Conservation (phyloP, 2,888 invertebrate species). For the Ischnura elegans region DNA sequence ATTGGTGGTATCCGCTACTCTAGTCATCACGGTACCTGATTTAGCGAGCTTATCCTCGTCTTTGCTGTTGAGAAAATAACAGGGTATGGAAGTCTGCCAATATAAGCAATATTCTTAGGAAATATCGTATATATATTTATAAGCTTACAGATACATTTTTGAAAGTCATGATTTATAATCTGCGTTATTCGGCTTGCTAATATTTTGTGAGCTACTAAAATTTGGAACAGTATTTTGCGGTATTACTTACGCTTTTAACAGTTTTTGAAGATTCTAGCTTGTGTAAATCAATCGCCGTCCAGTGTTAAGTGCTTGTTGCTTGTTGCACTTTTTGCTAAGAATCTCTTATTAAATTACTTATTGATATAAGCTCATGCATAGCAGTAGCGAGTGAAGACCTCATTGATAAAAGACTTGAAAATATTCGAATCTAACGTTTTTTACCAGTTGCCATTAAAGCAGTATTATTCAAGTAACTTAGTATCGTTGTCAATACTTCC, state of each 20-base stretch:
- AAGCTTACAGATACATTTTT: neutral
- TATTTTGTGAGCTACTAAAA: neutral
- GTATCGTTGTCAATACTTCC: neutral
- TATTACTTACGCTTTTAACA: neutral
- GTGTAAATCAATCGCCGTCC: neutral
- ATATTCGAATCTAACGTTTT: neutral
- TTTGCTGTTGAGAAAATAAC: neutral
- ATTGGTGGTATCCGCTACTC: neutral
- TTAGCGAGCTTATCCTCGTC: neutral
- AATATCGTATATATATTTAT: neutral
- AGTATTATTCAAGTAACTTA: neutral
- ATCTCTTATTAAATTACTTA: neutral
- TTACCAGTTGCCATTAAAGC: no score
- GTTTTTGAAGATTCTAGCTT: neutral
- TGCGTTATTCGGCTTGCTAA: neutral
- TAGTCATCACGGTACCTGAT: neutral
- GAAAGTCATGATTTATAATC: neutral
- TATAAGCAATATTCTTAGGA: neutral
- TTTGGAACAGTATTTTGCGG: neutral
- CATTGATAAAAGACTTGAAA: neutral
- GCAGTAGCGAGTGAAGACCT: neutral
- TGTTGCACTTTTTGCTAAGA: neutral
- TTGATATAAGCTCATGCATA: neutral
- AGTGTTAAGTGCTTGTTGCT: slow-evolving; percentile 8
- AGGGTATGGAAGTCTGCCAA: neutral